Evolutionary conservation across 2,113 vertebrate species (phyloP).

Genomic region (Tinamus guttatus): DNA sequence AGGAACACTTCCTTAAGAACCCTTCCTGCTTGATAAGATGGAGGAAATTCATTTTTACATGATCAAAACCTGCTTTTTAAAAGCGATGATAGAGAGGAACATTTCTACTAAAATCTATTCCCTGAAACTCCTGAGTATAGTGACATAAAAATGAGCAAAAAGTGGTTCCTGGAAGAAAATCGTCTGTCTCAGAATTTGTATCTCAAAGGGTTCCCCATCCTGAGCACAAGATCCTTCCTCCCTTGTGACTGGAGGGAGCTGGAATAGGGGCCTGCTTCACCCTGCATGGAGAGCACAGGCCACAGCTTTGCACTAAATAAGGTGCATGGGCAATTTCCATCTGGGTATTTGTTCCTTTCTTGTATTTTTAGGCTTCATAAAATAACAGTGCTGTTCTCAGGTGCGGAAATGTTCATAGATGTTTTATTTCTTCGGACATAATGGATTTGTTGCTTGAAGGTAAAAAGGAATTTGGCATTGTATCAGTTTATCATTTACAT

Average conservation of each 20-base stretch:
- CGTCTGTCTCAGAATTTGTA: neutral
- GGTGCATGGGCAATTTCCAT: constrained; percentile 53
- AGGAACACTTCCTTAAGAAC: neutral
- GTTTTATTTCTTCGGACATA: constrained; percentile 24
- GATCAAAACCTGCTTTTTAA: neutral
- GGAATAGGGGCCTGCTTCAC: neutral
- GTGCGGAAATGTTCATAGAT: neutral
- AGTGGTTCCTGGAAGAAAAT: neutral
- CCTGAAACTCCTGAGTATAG: neutral
- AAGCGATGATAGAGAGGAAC: neutral
- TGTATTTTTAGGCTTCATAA: neutral
- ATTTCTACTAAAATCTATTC: neutral
- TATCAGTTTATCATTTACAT: constrained; percentile 40
- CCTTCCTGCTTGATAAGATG: neutral
- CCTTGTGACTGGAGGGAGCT: neutral
- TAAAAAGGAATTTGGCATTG: constrained; percentile 45
- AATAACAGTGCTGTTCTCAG: constrained; percentile 1
- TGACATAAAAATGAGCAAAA: neutral
- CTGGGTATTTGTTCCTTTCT: constrained; percentile 16
- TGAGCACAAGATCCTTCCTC: neutral
- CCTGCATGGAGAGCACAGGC: neutral
- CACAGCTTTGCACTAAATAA: neutral
- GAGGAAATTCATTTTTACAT: neutral
- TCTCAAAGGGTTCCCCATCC: neutral
- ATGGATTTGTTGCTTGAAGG: constrained; percentile 33